phyloP scores from a whole-genome alignment of 1,140 invertebrate species.

The Drosophila arizonae region DNA sequence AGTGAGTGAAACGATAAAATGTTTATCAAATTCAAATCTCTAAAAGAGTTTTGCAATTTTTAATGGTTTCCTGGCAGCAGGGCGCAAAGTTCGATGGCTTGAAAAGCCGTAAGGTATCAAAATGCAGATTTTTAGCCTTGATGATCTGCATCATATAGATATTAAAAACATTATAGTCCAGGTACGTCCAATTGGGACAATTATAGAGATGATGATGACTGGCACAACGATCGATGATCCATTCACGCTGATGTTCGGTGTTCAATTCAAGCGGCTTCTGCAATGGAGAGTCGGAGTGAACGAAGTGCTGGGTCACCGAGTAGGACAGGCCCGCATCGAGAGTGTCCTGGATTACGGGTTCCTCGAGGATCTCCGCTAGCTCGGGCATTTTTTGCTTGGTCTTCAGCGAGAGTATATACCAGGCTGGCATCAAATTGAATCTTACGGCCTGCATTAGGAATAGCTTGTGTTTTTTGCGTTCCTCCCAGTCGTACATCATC shows the following conservation, averaged over 20 bases:
- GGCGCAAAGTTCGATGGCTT: conserved; percentile 16
- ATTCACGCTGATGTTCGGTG: conserved; percentile 84
- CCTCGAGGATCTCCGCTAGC: conserved; percentile 86
- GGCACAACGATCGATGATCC: conserved; percentile 84
- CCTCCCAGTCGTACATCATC: conserved; percentile 87
- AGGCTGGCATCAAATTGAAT: conserved; percentile 89
- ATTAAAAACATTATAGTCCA: conserved; percentile 44
- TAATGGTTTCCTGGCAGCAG: conserved; percentile 8
- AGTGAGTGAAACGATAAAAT: background rate
- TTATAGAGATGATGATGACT: conserved; percentile 51
- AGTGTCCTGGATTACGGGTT: conserved; percentile 85
- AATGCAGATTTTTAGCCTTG: conserved; percentile 7
- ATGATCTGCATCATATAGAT: conserved; percentile 46
- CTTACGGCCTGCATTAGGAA: conserved; percentile 87
- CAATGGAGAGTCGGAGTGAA: background rate
- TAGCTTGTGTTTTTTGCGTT: conserved; percentile 85
- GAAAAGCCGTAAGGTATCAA: conserved; percentile 13
- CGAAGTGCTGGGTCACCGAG: conserved; percentile 63
- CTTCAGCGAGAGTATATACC: conserved; percentile 88
- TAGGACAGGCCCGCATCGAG: conserved; percentile 89
- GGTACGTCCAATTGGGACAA: conserved; percentile 48
- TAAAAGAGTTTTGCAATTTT: background rate
- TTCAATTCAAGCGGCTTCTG: conserved; percentile 1
- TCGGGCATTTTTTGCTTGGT: conserved; percentile 84
- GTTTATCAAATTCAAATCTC: background rate